phyloP scores from a whole-genome alignment of 2,797 vertebrate genomes.

The Capromys pilorides region DNA sequence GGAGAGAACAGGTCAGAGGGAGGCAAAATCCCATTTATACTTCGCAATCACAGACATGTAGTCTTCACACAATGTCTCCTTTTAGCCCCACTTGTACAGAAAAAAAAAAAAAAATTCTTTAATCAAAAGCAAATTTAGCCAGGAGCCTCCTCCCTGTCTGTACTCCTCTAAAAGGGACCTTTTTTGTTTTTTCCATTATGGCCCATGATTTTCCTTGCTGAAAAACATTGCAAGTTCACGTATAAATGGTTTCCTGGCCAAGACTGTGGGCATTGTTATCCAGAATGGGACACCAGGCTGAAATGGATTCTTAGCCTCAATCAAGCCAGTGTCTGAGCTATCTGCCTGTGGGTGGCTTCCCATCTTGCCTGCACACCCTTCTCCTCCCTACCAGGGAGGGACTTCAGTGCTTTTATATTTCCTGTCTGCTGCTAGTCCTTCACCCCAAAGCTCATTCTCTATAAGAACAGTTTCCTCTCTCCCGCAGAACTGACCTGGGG shows the following conservation, averaged over 20 bases:
- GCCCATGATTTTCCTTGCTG: neutral
- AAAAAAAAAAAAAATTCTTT: neutral
- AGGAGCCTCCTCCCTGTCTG: neutral
- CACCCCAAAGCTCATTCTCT: neutral
- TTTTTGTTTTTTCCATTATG: neutral
- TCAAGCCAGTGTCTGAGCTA: rapidly evolving
- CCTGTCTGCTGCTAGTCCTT: neutral
- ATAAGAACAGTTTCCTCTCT: neutral
- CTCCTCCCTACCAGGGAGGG: neutral
- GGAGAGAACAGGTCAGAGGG: neutral
- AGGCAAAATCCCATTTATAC: neutral
- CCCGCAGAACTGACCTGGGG: rapidly evolving
- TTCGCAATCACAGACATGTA: too few relatives aligned
- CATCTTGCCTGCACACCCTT: rapidly evolving
- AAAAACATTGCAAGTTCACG: neutral
- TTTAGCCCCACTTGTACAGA: neutral
- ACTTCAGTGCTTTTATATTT: neutral
- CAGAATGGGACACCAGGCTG: neutral
- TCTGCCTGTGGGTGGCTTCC: rapidly evolving
- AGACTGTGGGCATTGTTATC: neutral
- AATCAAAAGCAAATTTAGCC: neutral
- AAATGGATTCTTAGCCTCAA: rapidly evolving
- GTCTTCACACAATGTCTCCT: neutral
- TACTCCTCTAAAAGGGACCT: neutral
- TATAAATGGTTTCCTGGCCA: neutral